Evolutionary conservation across 2,888 invertebrate species (phyloP).

Genomic region (Gasteruption jaculator): DNA sequence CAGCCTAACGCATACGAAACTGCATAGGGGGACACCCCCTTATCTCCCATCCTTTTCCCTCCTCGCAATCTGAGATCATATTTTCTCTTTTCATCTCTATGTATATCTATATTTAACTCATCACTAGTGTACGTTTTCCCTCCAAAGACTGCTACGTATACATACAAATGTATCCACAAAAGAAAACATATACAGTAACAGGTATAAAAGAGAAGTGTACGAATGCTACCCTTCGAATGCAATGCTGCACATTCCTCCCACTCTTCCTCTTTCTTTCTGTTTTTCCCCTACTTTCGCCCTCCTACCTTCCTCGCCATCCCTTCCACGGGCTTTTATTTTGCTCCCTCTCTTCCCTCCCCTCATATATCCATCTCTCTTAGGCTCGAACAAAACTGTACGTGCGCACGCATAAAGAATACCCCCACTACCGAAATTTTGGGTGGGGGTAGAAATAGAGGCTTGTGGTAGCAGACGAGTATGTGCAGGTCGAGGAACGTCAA

Average conservation of each 20-base stretch:
- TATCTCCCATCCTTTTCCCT: no score
- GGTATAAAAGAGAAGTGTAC: no score
- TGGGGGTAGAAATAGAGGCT: conserved; percentile 12
- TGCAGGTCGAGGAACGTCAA: conserved; percentile 37
- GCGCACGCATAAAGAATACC: conserved; percentile 22
- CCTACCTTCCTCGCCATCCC: conserved; percentile 9
- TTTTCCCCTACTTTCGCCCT: not conserved
- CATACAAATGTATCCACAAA: no score
- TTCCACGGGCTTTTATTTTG: not conserved
- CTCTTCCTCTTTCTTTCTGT: not conserved
- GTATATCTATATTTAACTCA: no score
- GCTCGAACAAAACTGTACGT: conserved; percentile 12
- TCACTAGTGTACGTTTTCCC: no score
- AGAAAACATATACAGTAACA: no score
- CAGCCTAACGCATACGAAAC: no score
- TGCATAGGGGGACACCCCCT: no score
- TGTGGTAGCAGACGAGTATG: conserved; percentile 22
- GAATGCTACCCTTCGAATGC: no score
- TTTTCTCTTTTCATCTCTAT: no score
- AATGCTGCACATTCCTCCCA: not conserved
- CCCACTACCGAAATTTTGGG: conserved; percentile 1
- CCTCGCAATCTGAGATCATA: no score
- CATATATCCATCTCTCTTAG: not conserved
- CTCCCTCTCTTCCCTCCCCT: conserved; percentile 12
- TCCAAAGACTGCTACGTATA: no score